Evolutionary conservation across 2,888 invertebrate species (phyloP), one percentile per base, ranked within the genome.

Genomic region (Lamellibrachia columna): DNA sequence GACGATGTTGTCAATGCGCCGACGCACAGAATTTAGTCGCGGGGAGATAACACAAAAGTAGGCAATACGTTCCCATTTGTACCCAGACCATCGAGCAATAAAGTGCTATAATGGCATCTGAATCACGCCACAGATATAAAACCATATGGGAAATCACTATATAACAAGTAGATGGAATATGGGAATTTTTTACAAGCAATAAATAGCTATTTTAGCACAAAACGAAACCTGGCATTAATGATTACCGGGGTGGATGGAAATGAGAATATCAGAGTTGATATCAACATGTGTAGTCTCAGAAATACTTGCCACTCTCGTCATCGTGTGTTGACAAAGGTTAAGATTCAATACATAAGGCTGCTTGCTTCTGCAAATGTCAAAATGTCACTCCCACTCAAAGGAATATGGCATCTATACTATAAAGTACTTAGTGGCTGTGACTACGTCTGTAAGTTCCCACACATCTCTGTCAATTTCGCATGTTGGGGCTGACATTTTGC

Each of bases 11-110:
- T 75, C 75, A 75, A 0, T 58, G 58, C 58, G 6, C 40, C 11
- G 58, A 11, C 58, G 15, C 58, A 8, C 15, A 15, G 75, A 75
- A 75, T 75, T 75, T 75, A 75, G 15, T 75, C 22, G 4, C 22
- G 2, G 40, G 40, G 4, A 75, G 75, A 75, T 75, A 75, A 22
- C 22, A 22, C 22, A 75, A 75, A 75, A 22, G 75, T 22, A 22
- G 22, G 75, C 75, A 75, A 75, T 75, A 75, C n/a, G n/a, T 75
- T 75, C 75, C 75, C 75, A 75, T 75, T 75, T 75, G 22, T 75
- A 75, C 6, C 75, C 75, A 75, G 75, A 75, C 22, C 6, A n/a
- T 75, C n/a, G 75, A 4, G 75, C 22, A 22, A 75, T 75, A 22
- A 75, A 75, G 22, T 22, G 22, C 22, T 15, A 75, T 6, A 15